Evolutionary conservation across 2,888 invertebrate species (phyloP), one percentile per base, ranked within the genome.

Genomic region (Hyalella azteca): DNA sequence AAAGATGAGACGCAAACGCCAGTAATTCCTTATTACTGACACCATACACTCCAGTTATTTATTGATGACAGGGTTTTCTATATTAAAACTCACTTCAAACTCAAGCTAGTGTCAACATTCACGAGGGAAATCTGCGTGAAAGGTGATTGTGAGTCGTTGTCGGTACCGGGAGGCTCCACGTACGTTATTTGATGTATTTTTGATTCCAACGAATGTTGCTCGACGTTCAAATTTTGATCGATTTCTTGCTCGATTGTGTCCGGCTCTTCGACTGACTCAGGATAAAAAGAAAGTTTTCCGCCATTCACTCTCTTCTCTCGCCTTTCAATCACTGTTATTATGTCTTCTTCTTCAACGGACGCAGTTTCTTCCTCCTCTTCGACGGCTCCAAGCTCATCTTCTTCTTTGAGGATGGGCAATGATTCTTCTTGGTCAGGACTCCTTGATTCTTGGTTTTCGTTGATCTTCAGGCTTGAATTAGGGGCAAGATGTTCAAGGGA

Each of bases 311-410:
- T 22, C 9, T 50, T 13, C 59, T 66, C 19, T 36, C n/a, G n/a
- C n/a, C 66, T 66, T 66, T 66, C 66, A 5, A 66, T 66, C 4
- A 66, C 66, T 19, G 66, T 66, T 7, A 66, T 36, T 7, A 66
- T 66, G 19, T 66, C 66, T n/a, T 66, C 66, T 66, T 66, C 66
- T 66, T 66, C 66, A 66, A 36, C 66, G 36, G 66, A 66, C 32
- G 32, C n/a, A 5, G 66, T 32, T 13, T 66, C 66, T 36, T 66
- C 66, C n/a, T 66, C 66, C 36, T 66, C 66, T 36, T 66, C 66
- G 36, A 66, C 29, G n/a, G 66, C 66, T 19, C n/a, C 66, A 7
- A 66, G 66, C 29, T 66, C 66, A 11, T 66, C 39, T 36, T 66
- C 66, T 66, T 66, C 66, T 66, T 66, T 66, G 9, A 66, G 4